phyloP scores from a whole-genome alignment of 2,888 invertebrate genomes.

The Luperina testacea region DNA sequence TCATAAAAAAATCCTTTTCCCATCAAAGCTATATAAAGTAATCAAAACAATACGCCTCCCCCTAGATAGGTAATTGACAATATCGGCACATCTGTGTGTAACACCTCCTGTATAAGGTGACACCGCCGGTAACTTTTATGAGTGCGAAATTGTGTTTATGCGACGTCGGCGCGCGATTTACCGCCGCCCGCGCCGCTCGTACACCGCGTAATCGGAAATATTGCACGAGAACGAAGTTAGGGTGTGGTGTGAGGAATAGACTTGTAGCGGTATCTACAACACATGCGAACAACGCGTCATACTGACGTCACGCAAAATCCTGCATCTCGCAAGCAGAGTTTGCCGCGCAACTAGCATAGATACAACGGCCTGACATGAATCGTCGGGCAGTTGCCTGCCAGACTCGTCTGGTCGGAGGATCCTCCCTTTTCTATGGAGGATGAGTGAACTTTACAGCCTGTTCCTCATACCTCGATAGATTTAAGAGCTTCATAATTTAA shows the following conservation, averaged over 20 bases:
- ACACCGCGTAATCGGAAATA: constrained; percentile 85
- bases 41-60: constrained; percentile 53
- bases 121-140: constrained; percentile 88
- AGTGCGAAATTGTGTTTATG: constrained; percentile 89
- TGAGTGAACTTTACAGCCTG: too few species aligned
- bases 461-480: too few species aligned
- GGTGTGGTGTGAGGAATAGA: constrained; percentile 47
- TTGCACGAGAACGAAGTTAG: constrained; percentile 84
- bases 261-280: too few species aligned
- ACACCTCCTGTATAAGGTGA: constrained; percentile 66
- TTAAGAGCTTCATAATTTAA: too few species aligned
- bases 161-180: constrained; percentile 84
- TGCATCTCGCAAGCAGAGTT: too few species aligned
- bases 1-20: constrained; percentile 51
- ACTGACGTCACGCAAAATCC: too few species aligned
- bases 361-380: too few species aligned
- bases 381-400: too few species aligned
- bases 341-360: too few species aligned
- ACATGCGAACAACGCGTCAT: too few species aligned
- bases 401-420: too few species aligned
- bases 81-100: constrained; percentile 70
- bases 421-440: too few species aligned
- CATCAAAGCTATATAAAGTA: constrained; percentile 61
- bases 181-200: constrained; percentile 65
- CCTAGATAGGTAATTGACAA: constrained; percentile 72